phyloP scores from a whole-genome alignment of 2,113 vertebrate species.

The Spilogale gracilis region DNA sequence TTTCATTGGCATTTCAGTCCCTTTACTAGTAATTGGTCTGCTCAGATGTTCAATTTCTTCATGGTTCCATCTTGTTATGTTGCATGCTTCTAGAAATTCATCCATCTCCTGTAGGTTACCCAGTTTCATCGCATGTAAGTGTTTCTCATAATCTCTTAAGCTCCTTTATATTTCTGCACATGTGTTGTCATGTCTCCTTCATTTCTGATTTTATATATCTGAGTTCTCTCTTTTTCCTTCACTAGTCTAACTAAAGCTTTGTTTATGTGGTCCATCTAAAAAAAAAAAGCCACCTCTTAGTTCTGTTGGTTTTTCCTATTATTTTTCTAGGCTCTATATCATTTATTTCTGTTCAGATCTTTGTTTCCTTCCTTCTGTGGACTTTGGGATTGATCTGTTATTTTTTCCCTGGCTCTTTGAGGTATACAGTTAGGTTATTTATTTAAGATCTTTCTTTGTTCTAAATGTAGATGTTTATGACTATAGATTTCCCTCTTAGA shows the following conservation, averaged over 20 bases:
- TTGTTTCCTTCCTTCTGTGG: not conserved
- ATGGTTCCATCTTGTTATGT: not conserved
- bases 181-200: no score
- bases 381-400: not conserved
- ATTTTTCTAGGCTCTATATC: not conserved
- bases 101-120: no score
- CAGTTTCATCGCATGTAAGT: no score
- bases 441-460: not conserved
- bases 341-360: not conserved
- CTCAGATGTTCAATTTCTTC: not conserved
- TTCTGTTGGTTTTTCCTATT: not conserved
- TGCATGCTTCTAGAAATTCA: not conserved
- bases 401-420: not conserved
- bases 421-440: not conserved
- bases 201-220: not conserved
- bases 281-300: not conserved
- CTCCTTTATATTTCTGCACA: not conserved
- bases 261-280: not conserved
- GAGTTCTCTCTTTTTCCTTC: not conserved
- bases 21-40: not conserved
- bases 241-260: no score
- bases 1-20: not conserved
- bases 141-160: not conserved
- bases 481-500: not conserved
- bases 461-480: not conserved